phyloP scores from a whole-genome alignment of 2,113 vertebrate genomes.

The Chaetops frenatus region DNA sequence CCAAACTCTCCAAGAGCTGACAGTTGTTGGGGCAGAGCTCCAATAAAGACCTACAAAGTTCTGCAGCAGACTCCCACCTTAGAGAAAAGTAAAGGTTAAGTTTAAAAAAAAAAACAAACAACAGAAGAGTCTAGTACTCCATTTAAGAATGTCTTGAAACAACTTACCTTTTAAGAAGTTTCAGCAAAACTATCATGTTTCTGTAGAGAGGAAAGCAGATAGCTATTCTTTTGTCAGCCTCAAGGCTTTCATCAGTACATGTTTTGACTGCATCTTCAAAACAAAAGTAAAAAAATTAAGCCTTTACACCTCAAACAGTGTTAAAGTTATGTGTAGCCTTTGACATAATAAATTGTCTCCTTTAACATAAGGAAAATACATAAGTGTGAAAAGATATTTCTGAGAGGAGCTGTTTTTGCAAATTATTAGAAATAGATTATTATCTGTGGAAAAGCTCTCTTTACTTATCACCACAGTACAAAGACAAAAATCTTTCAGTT shows the following conservation, averaged over 20 bases:
- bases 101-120: neutral
- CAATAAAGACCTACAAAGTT: conserved; percentile 79
- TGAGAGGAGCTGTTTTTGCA: neutral
- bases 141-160: neutral
- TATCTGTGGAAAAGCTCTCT: neutral
- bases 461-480: neutral
- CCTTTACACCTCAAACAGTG: neutral
- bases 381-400: neutral
- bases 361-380: neutral
- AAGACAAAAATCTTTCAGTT: neutral
- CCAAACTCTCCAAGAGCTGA: conserved; percentile 78
- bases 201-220: conserved; percentile 85
- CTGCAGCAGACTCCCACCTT: conserved; percentile 79
- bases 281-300: neutral
- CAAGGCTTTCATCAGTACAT: conserved; percentile 77
- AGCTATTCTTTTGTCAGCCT: conserved; percentile 68
- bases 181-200: conserved; percentile 82
- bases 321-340: neutral
- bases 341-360: neutral
- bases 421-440: neutral
- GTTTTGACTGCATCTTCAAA: conserved; percentile 80
- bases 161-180: conserved; percentile 81
- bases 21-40: conserved; percentile 76
- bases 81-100: conserved; percentile 20
- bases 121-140: neutral